Evolutionary conservation across 2,888 invertebrate species (phyloP), one percentile per base, ranked within the genome.

Genomic region (Cataglyphis cursor): DNA sequence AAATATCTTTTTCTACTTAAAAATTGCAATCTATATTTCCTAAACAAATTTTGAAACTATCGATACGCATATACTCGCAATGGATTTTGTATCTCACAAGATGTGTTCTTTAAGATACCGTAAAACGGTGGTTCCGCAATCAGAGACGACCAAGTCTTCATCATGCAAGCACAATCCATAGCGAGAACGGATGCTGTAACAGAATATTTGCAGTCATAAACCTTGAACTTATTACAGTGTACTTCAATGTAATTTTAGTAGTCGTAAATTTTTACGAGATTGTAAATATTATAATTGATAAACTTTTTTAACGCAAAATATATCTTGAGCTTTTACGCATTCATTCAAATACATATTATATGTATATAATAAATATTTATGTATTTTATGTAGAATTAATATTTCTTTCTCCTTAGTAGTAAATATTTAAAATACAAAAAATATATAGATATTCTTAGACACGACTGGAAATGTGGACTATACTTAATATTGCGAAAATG

Each of bases 141-240:
- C 82, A 74, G 85, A 80, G 93, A 91, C 91, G 92, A 89, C 92
- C 92, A 90, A 66, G 76, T 64, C 92, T 94, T 95, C 95, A 95
- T 95, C 93, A 95, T 92, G 78, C 93, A 94, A 92, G 95, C 95
- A 91, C 93, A 93, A 87, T 94, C 93, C 93, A 93, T 93, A 3
- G 90, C 87, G 88, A 93, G 91, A 68, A 83, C 65, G 64, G 70
- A 87, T 24, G 75, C 92, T 93, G 83, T 8, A 90, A 90, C 44
- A 51, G 65, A 70, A 80, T 73, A 24, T 66, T 18, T 57, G 41
- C 9, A 68, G 28, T 61, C 1, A 0, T 76, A 48, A 61, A 15
- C 12, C 18, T 41, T 28, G 62, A 38, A 51, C 28, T 70, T 18
- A 12, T 78, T 15, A 35, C 35, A 70, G 15, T 48, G 18, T n/a